A percentile compares a stretch with the other conserved stretches of the same genome.
phyloP scores from a whole-genome alignment of 2,797 vertebrate species.

The Monodelphis domestica region DNA sequence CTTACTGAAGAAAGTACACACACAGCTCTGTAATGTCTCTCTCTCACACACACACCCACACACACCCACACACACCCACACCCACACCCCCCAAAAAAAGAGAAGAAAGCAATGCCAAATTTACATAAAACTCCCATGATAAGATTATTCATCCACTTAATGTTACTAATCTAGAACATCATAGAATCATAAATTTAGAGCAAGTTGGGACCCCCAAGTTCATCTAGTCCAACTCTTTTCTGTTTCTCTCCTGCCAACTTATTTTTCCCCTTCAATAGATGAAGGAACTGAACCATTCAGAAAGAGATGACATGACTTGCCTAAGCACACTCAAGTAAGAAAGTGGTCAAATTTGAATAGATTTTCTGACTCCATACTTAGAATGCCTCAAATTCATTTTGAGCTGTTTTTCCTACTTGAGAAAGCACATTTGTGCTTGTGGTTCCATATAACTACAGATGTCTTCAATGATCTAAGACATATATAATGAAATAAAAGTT shows the following conservation, averaged over 20 bases:
- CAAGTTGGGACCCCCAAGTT: neutral
- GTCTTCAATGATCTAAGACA: too few species aligned
- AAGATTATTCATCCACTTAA: neutral
- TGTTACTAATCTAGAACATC: neutral
- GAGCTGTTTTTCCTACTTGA: too few species aligned
- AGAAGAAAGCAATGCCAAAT: neutral
- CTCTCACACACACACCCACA: accelerated
- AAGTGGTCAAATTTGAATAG: too few species aligned
- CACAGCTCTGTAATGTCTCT: neutral
- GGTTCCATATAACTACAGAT: too few species aligned
- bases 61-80: too few species aligned
- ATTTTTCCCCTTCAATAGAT: neutral
- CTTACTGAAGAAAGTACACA: neutral
- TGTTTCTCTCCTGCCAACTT: neutral
- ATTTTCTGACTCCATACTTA: too few species aligned
- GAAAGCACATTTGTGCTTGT: too few species aligned
- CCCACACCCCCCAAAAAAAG: neutral
- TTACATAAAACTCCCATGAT: neutral
- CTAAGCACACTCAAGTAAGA: too few species aligned
- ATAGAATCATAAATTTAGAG: neutral
- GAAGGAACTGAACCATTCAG: neutral
- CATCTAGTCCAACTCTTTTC: neutral
- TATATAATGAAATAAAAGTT: too few species aligned
- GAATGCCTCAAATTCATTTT: too few species aligned
- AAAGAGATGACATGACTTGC: too few species aligned